Base-by-base conservation (phyloP, 1,140 invertebrate genomes). In the Anagrus nilaparvatae region DNA sequence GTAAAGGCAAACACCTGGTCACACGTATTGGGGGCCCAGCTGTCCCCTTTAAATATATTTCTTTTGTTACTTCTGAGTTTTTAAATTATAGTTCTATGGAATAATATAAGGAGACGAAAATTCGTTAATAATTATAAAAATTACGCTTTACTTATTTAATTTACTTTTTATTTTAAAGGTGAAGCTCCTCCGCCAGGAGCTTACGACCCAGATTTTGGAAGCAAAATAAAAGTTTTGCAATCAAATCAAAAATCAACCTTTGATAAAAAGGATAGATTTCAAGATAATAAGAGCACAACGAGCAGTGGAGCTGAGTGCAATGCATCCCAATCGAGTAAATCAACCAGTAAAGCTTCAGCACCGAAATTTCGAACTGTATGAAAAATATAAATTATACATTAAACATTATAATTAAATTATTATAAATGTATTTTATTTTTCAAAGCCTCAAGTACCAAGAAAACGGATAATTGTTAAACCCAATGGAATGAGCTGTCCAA, bases 121-220 rank as follows among this genome's bases (percentile, higher is more conserved):
- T 34, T 34, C n/a, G n/a, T 33, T 5, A 16, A 32, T 8, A n/a
- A 5, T 32, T 32, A 13, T 32, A 32, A 3, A 16, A 16, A 9
- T 16, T 16, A 32, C 18, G 4, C 10, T n/a, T 8, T 16, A 21
- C n/a, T n/a, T n/a, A n/a, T 18, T 14, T 23, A 3, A 2, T 6
- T 3, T 31, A 1, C 27, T 43, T 36, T 43, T 12, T 38, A 44
- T 50, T 52, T 55, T 52, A 1, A 31, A 69, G 67, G 58, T 39
- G 59, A 63, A 30, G 63, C 48, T 24, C 67, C 67, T 28, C 55
- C 65, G 14, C 65, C 67, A 29, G 67, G 67, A 20, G 49, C 63
- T 0, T 69, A 69, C 25, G 63, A 69, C 43, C 67, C 67, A 4
- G 67, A 64, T 34, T 64, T 66, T 24, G 55, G 61, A 2, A 52